A percentile compares a stretch with the other conserved stretches of the same genome.
Evolutionary conservation across 2,113 vertebrate species (phyloP).

Genomic region (Vimba vimba): DNA sequence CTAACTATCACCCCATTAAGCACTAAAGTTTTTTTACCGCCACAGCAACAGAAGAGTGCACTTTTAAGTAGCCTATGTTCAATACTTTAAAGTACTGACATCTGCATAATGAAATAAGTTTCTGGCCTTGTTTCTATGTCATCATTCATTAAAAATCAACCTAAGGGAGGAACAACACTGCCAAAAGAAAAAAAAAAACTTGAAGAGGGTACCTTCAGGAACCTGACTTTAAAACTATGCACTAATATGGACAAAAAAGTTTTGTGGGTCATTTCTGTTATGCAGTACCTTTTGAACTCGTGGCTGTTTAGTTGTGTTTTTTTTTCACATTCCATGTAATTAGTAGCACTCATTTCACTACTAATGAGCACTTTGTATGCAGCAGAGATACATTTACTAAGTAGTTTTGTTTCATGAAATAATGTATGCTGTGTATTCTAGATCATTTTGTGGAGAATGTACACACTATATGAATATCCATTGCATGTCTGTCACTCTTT

Average conservation of each 20-base stretch:
- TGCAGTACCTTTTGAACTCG: constrained; percentile 1
- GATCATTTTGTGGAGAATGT: neutral
- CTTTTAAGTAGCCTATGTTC: neutral
- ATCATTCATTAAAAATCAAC: constrained; percentile 1
- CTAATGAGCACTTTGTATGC: constrained; percentile 23
- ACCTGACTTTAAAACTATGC: neutral
- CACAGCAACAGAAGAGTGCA: neutral
- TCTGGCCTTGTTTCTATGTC: neutral
- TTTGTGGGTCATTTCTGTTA: neutral
- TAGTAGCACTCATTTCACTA: neutral
- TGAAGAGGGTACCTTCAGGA: neutral
- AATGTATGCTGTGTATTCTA: neutral
- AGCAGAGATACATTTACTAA: constrained; percentile 3
- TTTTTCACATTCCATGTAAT: neutral
- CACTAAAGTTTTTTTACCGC: neutral
- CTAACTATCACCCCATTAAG: neutral
- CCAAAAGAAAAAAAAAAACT: neutral
- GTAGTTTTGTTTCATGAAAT: neutral
- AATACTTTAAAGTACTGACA: neutral
- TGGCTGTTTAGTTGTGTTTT: neutral
- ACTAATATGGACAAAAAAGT: neutral
- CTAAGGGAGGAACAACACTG: neutral
- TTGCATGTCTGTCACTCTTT: neutral
- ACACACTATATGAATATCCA: neutral
- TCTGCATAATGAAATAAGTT: neutral